Percentiles rank a stretch among this genome's conserved stretches.
phyloP scores from a whole-genome alignment of 2,113 vertebrate species.

The Lamprotornis superbus region DNA sequence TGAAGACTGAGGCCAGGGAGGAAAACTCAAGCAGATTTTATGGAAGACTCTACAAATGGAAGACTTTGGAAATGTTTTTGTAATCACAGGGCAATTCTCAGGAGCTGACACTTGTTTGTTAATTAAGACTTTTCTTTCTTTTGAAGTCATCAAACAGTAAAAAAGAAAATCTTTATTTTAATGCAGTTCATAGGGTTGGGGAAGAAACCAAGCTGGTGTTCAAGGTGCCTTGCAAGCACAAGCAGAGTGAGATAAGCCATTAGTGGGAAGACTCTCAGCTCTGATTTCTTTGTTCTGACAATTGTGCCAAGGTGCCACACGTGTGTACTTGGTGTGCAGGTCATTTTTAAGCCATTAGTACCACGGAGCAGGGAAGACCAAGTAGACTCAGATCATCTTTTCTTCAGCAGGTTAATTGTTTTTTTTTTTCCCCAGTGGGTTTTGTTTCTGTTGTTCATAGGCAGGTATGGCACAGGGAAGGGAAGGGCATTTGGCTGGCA shows the following conservation, averaged over 20 bases:
- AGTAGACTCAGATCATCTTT: not conserved
- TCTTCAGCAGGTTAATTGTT: not conserved
- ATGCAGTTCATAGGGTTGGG: not conserved
- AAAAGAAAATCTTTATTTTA: not conserved
- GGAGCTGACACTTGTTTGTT: not conserved
- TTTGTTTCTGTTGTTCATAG: not conserved
- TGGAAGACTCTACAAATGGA: not conserved
- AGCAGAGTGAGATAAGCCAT: not conserved
- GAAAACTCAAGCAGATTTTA: not conserved
- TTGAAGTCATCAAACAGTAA: not conserved
- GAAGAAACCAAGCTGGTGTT: not conserved
- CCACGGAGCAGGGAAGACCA: not conserved
- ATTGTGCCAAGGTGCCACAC: not conserved
- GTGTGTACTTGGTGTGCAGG: not conserved
- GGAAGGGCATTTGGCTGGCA: not conserved
- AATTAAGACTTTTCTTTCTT: not conserved
- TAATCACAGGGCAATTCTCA: not conserved
- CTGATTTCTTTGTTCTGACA: not conserved
- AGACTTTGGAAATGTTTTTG: not conserved
- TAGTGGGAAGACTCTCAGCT: not conserved
- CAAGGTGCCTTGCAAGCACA: not conserved
- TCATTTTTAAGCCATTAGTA: not conserved
- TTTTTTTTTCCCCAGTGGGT: not conserved
- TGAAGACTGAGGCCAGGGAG: not conserved
- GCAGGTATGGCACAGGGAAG: not conserved